Evolutionary conservation across 2,888 invertebrate species (phyloP), one percentile per base, ranked within the genome.

Genomic region (Drosophila mimetica): DNA sequence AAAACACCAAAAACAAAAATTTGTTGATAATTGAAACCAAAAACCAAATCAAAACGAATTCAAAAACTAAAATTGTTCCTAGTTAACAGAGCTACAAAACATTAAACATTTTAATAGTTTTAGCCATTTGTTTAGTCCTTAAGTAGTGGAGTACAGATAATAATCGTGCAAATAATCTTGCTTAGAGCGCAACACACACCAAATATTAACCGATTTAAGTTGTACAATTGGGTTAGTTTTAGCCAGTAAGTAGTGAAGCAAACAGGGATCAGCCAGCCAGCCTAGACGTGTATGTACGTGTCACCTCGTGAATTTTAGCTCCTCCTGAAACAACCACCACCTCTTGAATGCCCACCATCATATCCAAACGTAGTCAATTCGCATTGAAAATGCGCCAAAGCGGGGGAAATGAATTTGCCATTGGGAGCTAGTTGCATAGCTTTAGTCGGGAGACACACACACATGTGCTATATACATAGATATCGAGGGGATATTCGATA

Each of bases 1-100:
- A 41, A 55, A 63, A 28, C 14, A 63, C 61, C 44, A 44, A 44
- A 44, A 11, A 28, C 25, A 44, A 44, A 11, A 28, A 53, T 57
- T 60, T 66, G 30, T 66, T 73, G 73, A 61, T 57, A 64, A 76
- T 66, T 39, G 79, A 67, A 79, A 80, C 75, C 71, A 36, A 22
- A 57, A 54, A 64, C 9, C 34, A 47, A 20, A 44, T 36, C 2
- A 7, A 53, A 46, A 14, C 13, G 16, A 59, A 13, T 57, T 22
- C 53, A 44, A 25, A 25, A 44, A 16, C 9, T 25, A 28, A 44
- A 28, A 11, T 44, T 61, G 60, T 61, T 61, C 60, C 60, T 61
- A 54, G 16, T 50, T 50, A 39, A 32, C 44, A 41, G 30, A 53
- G 42, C 54, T 55, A 37, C 48, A 57, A 57, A 34, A 11, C 54